phyloP scores from a whole-genome alignment of 2,888 invertebrate species.

The Callosobruchus maculatus region DNA sequence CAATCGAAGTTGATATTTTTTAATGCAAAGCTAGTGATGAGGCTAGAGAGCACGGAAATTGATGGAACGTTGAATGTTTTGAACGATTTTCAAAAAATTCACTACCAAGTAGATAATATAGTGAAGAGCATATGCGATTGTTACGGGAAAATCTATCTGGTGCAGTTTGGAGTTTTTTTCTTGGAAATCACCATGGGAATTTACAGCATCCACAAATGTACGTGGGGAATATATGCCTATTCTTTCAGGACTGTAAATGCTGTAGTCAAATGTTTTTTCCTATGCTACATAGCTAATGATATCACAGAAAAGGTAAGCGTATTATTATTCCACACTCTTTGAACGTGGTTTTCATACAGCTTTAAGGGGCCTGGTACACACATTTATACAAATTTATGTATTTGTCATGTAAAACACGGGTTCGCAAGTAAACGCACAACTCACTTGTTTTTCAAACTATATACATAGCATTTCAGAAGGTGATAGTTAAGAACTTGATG shows the following conservation, averaged over 20 bases:
- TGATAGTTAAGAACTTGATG: no score
- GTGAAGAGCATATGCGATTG: not conserved
- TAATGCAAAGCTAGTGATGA: not conserved
- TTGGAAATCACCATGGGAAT: not conserved
- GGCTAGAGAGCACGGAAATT: not conserved
- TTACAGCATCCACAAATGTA: not conserved
- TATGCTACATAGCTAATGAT: not conserved
- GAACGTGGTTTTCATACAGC: no score
- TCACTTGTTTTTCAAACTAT: no score
- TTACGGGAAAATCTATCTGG: not conserved
- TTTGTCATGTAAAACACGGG: no score
- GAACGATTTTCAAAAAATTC: not conserved
- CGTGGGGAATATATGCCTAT: not conserved
- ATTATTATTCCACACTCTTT: no score
- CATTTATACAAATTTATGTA: no score
- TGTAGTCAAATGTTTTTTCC: not conserved
- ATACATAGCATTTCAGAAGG: no score
- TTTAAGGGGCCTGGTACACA: no score
- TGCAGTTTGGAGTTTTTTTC: not conserved
- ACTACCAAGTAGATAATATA: not conserved
- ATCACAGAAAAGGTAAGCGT: not conserved
- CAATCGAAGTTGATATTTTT: not conserved
- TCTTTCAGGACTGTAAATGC: not conserved
- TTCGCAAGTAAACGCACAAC: no score
- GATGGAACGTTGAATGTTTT: not conserved